phyloP scores from a whole-genome alignment of 2,113 vertebrate species.

The Rhea pennata region DNA sequence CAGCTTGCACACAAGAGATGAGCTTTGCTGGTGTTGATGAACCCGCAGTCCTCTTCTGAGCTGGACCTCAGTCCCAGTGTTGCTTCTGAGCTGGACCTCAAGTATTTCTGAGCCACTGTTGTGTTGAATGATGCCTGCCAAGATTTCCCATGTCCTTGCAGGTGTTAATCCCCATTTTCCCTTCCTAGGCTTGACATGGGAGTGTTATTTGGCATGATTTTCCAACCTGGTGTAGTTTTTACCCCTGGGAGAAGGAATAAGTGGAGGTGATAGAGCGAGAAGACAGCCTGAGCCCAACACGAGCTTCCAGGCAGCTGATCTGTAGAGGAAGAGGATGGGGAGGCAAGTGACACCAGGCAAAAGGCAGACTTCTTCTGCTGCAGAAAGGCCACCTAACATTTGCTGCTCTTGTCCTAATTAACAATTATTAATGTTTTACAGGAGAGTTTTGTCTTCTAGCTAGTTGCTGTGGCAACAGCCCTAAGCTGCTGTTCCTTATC shows the following conservation, averaged over 20 bases:
- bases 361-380: neutral
- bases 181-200: too few species aligned
- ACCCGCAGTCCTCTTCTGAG: rapidly evolving
- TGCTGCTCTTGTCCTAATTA: slow-evolving; percentile 30
- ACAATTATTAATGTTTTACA: slow-evolving; percentile 45
- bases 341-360: neutral
- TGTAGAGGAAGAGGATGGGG: neutral
- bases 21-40: neutral
- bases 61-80: rapidly evolving
- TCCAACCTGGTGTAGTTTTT: too few species aligned
- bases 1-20: too few species aligned
- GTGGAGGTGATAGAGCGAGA: too few species aligned
- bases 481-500: neutral
- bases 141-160: too few species aligned
- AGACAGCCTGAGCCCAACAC: too few species aligned
- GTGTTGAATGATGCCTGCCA: too few species aligned
- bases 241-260: too few species aligned
- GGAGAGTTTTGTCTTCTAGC: neutral
- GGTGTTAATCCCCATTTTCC: too few species aligned
- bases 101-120: too few species aligned
- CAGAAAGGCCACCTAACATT: neutral
- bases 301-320: neutral
- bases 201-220: too few species aligned
- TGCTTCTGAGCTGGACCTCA: rapidly evolving
- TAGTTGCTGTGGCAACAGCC: slow-evolving; percentile 54